Evolutionary conservation across 1,140 invertebrate genomes (phyloP).

Genomic region (Mamestra configurata): DNA sequence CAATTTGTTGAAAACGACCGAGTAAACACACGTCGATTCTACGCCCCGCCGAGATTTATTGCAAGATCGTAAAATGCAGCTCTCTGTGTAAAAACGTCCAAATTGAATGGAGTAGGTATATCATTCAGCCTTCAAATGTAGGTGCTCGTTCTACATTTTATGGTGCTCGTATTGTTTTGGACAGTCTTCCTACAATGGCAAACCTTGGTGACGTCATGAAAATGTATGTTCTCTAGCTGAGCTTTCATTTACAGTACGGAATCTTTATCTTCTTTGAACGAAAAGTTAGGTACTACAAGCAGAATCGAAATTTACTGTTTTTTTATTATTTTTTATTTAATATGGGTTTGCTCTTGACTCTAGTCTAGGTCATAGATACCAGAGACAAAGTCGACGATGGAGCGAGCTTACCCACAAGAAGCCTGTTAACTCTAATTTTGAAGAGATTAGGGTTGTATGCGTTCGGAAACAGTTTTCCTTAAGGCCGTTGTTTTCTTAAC

Average conservation of each 20-base stretch:
- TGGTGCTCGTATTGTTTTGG: constrained; percentile 62
- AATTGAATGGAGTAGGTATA: constrained; percentile 70
- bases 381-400: too few species aligned
- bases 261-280: too few species aligned
- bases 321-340: too few species aligned
- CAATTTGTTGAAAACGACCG: constrained; percentile 80
- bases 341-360: too few species aligned
- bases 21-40: constrained; percentile 77
- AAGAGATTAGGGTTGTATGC: too few species aligned
- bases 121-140: constrained; percentile 60
- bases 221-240: neutral
- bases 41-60: constrained; percentile 75
- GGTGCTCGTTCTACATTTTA: constrained; percentile 56
- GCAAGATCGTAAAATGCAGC: constrained; percentile 76
- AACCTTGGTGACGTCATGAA: neutral
- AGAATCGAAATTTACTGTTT: too few species aligned
- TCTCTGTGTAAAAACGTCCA: constrained; percentile 67
- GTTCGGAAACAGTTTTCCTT: neutral
- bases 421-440: too few species aligned
- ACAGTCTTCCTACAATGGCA: constrained; percentile 1
- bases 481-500: neutral
- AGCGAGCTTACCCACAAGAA: too few species aligned
- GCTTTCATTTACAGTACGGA: neutral
- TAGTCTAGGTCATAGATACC: too few species aligned
- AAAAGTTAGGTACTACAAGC: too few species aligned